Evolutionary conservation across 2,113 vertebrate species (phyloP), one percentile per base, ranked within the genome.

Genomic region (Callionymus lyra): DNA sequence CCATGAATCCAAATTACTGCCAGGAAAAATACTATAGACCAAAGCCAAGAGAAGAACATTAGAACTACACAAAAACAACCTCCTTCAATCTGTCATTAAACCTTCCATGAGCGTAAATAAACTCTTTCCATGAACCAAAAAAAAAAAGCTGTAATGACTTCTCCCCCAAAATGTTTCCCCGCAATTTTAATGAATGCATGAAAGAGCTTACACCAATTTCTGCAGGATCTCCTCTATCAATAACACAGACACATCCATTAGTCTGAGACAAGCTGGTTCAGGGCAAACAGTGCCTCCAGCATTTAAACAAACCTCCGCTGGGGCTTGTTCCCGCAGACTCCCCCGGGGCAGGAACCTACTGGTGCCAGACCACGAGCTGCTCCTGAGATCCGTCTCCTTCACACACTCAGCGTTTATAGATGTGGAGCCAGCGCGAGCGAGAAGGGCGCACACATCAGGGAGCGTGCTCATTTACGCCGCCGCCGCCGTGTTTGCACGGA

Each of bases 171-270:
- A 9, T 13, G 38, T 31, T 12, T 35, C 38, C 52, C n/a, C n/a
- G 9, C 44, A 6, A 46, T 15, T 17, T 38, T 68, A 68, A 78
- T 63, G 40, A 70, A 75, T 68, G 50, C 55, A 59, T 47, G 70
- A 60, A 74, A 69, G 61, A 53, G 58, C 52, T 43, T 48, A 58
- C 51, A 38, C 49, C 48, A 18, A 40, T 63, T 64, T 61, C 71
- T 56, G 47, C 34, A 43, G 44, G 63, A 56, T 57, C 58, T 44
- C 52, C 45, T 44, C 73, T 71, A 77, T 77, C 74, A 74, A 77
- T 79, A 76, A 81, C 65, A 15, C 59, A 58, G 75, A 82, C 74
- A 74, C 37, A 72, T 76, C 74, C 75, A 82, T 82, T 79, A 77
- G 70, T 53, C 57, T 19, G 21, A 54, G 43, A 43, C 53, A 65